These are phyloP conservation scores for Buceros bicornis DNA, from an alignment of 2,797 vertebrate species.

Conservation along the genomic window DNA sequence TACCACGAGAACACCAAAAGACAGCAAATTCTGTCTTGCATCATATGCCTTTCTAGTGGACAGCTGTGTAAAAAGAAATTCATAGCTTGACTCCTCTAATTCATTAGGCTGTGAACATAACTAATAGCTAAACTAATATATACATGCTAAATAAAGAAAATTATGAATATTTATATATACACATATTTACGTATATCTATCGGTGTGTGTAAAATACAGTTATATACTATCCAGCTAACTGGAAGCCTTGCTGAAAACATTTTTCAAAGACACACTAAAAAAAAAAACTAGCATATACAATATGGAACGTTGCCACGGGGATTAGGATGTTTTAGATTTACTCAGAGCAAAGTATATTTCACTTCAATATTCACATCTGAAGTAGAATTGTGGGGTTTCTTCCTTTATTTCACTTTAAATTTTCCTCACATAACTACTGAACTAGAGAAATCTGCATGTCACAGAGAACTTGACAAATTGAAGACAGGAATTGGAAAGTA, in stretches of 20 bases:
- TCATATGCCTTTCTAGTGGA: not conserved
- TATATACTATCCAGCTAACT: not conserved
- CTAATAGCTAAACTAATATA: not conserved
- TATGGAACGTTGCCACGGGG: not conserved
- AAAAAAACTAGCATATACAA: not conserved
- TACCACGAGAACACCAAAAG: not conserved
- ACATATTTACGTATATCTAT: rapidly evolving
- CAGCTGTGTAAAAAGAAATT: not conserved
- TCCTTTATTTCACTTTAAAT: not conserved
- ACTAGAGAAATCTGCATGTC: not conserved
- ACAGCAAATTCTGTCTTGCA: not conserved
- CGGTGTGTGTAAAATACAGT: not conserved
- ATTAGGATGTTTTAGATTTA: not conserved
- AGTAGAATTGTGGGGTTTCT: rapidly evolving
- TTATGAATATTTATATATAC: not conserved
- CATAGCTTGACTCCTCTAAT: not conserved
- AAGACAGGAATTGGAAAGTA: not conserved
- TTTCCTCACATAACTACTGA: not conserved
- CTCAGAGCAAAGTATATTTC: not conserved
- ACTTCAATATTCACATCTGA: not conserved
- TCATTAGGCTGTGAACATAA: not conserved
- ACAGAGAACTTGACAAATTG: not conserved
- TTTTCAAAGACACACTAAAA: not conserved
- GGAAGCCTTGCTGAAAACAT: not conserved
- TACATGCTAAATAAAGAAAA: not conserved